Evolutionary conservation across 2,888 invertebrate species (phyloP), one percentile per base, ranked within the genome.

Genomic region (Auanema sp.): DNA sequence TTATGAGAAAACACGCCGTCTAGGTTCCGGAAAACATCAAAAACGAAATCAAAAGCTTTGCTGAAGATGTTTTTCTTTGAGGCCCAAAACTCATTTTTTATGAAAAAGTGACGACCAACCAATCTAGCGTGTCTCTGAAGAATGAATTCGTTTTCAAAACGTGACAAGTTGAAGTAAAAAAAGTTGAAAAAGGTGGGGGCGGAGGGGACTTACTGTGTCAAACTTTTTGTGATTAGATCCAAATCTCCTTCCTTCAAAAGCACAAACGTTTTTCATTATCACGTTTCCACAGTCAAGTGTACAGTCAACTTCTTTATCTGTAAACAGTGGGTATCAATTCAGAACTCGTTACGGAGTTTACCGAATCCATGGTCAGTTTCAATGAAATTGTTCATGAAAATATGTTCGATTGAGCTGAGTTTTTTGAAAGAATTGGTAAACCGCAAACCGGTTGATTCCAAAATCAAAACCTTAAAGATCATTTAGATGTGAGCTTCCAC

Each of bases 1-100:
- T 74, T 78, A 52, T 78, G 75, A 0, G 79, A 78, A 41, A 72
- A 60, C 10, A 70, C 65, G 1, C 72, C 66, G 42, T 80, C 80
- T 44, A 80, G 55, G 51, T 80, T 80, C 10, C 78, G 67, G 42
- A 71, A 74, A 11, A 79, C 61, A 33, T 69, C 71, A 25, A 75
- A 65, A 14, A 58, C 65, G 11, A 80, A 58, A 49, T 78, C 68
- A 42, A 73, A 73, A 41, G 58, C 52, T 42, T 68, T 55, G 18
- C 69, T 66, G 58, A 79, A 75, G n/a, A 78, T 65, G 51, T 67
- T 71, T 2, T 66, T 47, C 5, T 64, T 49, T 10, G 65, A 60
- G 10, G 71, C 60, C 5, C 64, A 65, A 57, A 75, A 75, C 6
- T 66, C 64, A 33, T 68, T 69, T 21, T 66, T 58, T 49, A 68